These are phyloP conservation scores for Drosophila pseudoobscura DNA, from an alignment of 1,140 invertebrate species.

Conservation along the genomic window DNA sequence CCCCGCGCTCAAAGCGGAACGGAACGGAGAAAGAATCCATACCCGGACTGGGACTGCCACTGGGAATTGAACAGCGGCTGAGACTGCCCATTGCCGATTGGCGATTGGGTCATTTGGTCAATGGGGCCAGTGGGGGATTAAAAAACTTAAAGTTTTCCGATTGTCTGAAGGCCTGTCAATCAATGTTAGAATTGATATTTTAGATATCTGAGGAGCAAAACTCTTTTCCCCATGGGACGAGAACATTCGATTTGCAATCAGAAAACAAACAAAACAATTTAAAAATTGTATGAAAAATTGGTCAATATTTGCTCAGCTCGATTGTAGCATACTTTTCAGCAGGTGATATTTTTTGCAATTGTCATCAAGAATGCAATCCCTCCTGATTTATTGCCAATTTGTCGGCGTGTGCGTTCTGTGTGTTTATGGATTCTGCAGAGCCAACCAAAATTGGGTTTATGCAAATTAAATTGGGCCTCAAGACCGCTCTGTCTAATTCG, in stretches of 20 bases:
- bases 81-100: slow-evolving; percentile 6
- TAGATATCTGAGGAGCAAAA: too few species aligned
- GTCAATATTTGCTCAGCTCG: slow-evolving; percentile 13
- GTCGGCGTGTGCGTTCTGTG: not conserved
- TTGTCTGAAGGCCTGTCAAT: slow-evolving; percentile 11
- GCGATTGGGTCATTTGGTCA: not conserved
- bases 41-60: not conserved
- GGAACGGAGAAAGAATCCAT: slow-evolving; percentile 5
- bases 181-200: not conserved
- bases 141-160: not conserved
- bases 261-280: slow-evolving; percentile 36
- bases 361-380: slow-evolving; percentile 24
- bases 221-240: too few species aligned
- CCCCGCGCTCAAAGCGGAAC: slow-evolving; percentile 7
- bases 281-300: slow-evolving; percentile 34
- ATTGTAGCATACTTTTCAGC: slow-evolving; percentile 37
- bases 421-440: slow-evolving; percentile 37
- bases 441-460: slow-evolving; percentile 29
- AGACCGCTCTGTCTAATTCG: slow-evolving; percentile 30
- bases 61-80: not conserved
- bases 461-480: slow-evolving; percentile 43
- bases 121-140: slow-evolving; percentile 5
- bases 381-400: slow-evolving; percentile 36
- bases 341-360: slow-evolving; percentile 4
- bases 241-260: slow-evolving; percentile 37